Evolutionary conservation across 1,140 invertebrate genomes (phyloP).

Genomic region (Papilio xuthus): DNA sequence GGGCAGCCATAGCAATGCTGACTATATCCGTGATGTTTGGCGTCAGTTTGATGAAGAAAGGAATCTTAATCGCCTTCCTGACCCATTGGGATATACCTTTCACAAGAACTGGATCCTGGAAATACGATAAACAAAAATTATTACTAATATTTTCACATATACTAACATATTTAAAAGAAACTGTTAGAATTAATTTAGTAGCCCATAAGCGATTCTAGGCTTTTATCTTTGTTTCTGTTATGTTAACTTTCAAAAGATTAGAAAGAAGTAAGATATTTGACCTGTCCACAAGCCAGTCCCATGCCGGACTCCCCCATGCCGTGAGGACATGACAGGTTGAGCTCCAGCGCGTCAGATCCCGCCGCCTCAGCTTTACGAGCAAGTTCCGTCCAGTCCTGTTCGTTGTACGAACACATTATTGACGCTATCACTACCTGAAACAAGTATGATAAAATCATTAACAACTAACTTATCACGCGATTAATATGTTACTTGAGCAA

Average conservation of each 20-base stretch:
- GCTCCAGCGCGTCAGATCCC: constrained; percentile 96
- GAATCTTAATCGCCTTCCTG: constrained; percentile 91
- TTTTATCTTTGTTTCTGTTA: no score
- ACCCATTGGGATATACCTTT: constrained; percentile 96
- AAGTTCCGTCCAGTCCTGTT: constrained; percentile 94
- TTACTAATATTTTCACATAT: background rate
- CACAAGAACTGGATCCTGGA: constrained; percentile 92
- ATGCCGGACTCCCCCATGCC: constrained; percentile 99
- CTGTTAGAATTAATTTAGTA: no score
- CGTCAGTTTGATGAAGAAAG: constrained; percentile 99
- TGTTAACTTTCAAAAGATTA: background rate
- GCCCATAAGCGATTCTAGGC: no score
- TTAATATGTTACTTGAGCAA: no score
- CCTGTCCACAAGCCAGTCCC: constrained; percentile 98
- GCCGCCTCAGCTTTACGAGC: constrained; percentile 90
- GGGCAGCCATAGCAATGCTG: constrained; percentile 93
- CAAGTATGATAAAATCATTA: background rate
- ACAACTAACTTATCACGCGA: no score
- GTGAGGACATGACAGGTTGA: constrained; percentile 99
- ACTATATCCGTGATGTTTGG: constrained; percentile 98
- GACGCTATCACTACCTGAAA: constrained; percentile 95
- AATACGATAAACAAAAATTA: constrained; percentile 40
- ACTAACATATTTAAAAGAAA: background rate
- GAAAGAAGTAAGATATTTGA: constrained; percentile 57
- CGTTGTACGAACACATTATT: constrained; percentile 96